Evolutionary conservation across 2,888 invertebrate genomes (phyloP).

Genomic region (Microchrysa polita): DNA sequence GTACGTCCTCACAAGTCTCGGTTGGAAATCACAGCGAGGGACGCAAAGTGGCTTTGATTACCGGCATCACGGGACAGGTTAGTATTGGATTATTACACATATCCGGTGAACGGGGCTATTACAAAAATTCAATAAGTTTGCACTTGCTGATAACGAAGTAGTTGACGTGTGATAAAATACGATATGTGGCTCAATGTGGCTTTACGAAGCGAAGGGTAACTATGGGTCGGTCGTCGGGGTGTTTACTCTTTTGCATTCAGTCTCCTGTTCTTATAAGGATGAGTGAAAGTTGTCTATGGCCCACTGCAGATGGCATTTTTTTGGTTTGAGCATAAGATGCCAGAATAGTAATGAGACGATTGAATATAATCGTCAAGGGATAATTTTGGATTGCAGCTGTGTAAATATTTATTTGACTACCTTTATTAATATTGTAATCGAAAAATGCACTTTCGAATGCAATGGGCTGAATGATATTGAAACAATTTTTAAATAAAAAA

Average conservation of each 20-base stretch:
- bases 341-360: not conserved
- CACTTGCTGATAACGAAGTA: no score
- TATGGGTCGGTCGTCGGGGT: not conserved
- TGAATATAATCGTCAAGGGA: no score
- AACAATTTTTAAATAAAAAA: no score
- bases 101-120: not conserved
- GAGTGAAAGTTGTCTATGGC: not conserved
- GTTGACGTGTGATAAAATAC: no score
- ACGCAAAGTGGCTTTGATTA: constrained; percentile 81
- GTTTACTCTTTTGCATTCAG: not conserved
- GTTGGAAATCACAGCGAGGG: not conserved
- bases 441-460: no score
- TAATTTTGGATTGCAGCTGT: no score
- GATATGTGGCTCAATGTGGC: not conserved
- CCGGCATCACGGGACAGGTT: constrained; percentile 98
- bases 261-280: not conserved
- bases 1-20: not conserved
- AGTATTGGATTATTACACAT: constrained; percentile 52
- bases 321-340: not conserved
- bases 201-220: not conserved
- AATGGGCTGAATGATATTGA: no score
- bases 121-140: no score
- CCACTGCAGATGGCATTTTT: not conserved
- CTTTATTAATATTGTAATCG: no score
- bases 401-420: no score